Conservation (phyloP, 2,888 invertebrate genomes). For the Colostygia pectinataria region DNA sequence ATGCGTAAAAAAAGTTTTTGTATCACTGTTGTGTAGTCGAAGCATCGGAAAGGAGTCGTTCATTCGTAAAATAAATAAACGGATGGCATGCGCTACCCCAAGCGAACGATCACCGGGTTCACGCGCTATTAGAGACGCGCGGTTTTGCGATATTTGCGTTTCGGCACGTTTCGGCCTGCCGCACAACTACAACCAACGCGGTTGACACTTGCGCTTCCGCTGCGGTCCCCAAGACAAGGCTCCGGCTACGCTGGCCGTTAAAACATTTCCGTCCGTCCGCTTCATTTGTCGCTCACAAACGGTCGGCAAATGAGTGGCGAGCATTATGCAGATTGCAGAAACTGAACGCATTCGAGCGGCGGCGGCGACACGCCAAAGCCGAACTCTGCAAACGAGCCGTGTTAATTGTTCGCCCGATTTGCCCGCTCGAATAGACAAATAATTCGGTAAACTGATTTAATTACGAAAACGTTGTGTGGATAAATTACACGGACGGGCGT, state of each 20-base stretch:
- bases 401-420: constrained; percentile 58
- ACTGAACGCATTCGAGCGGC: constrained; percentile 53
- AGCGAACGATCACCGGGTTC: constrained; percentile 62
- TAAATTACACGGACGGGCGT: constrained; percentile 49
- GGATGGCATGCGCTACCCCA: constrained; percentile 41
- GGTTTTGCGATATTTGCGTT: constrained; percentile 56
- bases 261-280: constrained; percentile 55
- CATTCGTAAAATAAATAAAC: constrained; percentile 56
- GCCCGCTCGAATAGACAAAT: constrained; percentile 54
- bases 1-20: constrained; percentile 22
- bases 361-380: constrained; percentile 26
- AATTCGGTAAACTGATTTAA: constrained; percentile 55
- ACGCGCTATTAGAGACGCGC: constrained; percentile 65
- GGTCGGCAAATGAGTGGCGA: constrained; percentile 65
- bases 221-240: constrained; percentile 37
- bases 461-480: constrained; percentile 48
- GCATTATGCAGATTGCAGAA: constrained; percentile 71
- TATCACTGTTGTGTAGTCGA: constrained; percentile 22
- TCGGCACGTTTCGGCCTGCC: constrained; percentile 41
- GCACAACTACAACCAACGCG: constrained; percentile 40
- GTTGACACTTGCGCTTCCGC: constrained; percentile 35
- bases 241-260: constrained; percentile 46
- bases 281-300: constrained; percentile 75
- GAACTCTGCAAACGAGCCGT: constrained; percentile 42
- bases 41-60: constrained; percentile 41